A percentile compares a stretch with the other conserved stretches of the same genome.
Evolutionary conservation across 2,797 vertebrate genomes (phyloP).

Genomic region (Chlorospingus semifuscus): DNA sequence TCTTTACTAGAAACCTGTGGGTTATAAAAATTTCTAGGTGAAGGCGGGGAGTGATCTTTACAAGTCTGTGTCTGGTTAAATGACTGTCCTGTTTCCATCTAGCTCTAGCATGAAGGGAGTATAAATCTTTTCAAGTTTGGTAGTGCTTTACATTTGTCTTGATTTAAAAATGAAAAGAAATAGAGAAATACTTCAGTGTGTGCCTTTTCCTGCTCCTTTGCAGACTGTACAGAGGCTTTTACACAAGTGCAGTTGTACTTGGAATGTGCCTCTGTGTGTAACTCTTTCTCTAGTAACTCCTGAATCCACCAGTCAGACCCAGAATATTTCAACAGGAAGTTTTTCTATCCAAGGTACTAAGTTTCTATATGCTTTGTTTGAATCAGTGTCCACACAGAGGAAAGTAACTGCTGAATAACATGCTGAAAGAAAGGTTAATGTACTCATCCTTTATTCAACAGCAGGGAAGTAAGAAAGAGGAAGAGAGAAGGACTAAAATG

Average conservation of each 20-base stretch:
- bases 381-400: neutral
- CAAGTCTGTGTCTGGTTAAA: neutral
- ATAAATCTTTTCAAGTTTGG: neutral
- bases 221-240: neutral
- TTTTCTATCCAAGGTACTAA: neutral
- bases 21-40: neutral
- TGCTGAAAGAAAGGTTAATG: neutral
- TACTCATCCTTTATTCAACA: neutral
- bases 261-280: neutral
- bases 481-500: neutral
- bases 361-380: neutral
- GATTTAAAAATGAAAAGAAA: neutral
- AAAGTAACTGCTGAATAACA: neutral
- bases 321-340: neutral
- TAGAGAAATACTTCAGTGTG: neutral
- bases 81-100: neutral
- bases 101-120: neutral
- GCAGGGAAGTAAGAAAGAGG: neutral
- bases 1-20: slow-evolving; percentile 1
- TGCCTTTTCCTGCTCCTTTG: neutral
- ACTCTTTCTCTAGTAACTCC: neutral
- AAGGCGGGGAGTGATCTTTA: neutral
- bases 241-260: neutral
- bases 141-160: neutral
- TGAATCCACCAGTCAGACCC: neutral